Evolutionary conservation across 1,140 invertebrate genomes (phyloP).

Genomic region (Aphidius ervi): DNA sequence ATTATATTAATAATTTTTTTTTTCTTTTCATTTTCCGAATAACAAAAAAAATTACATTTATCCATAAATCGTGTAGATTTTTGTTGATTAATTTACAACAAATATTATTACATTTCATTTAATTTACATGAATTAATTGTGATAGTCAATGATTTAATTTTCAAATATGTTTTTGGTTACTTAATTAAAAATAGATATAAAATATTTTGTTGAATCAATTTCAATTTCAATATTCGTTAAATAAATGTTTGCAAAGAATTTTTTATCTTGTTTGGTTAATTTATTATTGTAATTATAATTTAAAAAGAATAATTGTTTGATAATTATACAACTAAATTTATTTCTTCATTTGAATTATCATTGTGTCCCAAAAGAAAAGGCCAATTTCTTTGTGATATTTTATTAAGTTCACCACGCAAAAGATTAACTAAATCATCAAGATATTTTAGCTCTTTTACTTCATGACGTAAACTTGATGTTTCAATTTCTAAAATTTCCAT

Average conservation of each 20-base stretch:
- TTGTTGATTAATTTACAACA: background rate
- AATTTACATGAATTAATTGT: background rate
- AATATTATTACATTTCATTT: background rate
- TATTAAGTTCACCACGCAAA: slow-evolving; percentile 42
- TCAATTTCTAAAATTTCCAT: slow-evolving; percentile 33
- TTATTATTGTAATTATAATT: background rate
- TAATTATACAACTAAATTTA: slow-evolving; percentile 45
- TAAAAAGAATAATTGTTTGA: background rate
- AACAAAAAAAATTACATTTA: background rate
- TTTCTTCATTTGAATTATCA: slow-evolving; percentile 34
- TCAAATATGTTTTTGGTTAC: background rate
- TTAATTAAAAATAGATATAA: too few relatives aligned
- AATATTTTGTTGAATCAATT: slow-evolving; percentile 3
- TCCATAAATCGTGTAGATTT: background rate
- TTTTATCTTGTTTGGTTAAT: background rate
- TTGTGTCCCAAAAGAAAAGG: slow-evolving; percentile 41
- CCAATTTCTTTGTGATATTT: slow-evolving; percentile 45
- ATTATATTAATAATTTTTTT: background rate
- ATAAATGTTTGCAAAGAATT: background rate
- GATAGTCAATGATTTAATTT: background rate
- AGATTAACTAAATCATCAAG: slow-evolving; percentile 47
- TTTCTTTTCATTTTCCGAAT: background rate
- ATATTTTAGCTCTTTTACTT: slow-evolving; percentile 43
- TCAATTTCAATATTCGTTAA: background rate
- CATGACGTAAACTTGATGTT: slow-evolving; percentile 34